Conservation (phyloP, 2,797 vertebrate species). For the Chelidonichthys spinosus region DNA sequence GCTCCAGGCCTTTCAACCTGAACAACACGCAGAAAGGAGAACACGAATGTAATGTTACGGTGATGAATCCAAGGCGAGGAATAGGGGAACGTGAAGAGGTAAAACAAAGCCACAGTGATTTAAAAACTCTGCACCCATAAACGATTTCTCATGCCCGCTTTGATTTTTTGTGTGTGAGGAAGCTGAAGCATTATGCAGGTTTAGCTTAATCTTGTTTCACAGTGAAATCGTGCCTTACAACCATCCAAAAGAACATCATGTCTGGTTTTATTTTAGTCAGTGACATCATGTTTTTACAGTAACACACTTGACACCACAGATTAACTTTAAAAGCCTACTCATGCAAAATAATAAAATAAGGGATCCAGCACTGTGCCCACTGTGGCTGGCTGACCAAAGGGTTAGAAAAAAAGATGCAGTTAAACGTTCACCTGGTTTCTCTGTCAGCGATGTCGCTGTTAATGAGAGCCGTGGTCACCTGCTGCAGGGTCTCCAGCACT, state of each 20-base stretch:
- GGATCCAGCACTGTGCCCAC: neutral
- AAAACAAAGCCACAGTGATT: constrained; percentile 4
- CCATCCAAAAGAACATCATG: constrained; percentile 7
- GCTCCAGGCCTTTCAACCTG: constrained; percentile 97
- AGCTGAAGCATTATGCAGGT: constrained; percentile 19
- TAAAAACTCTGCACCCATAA: constrained; percentile 12
- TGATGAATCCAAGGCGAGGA: neutral
- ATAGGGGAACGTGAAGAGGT: neutral
- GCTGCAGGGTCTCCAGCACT: constrained; percentile 97
- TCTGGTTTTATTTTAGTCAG: constrained; percentile 14
- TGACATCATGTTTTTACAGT: constrained; percentile 19
- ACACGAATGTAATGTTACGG: neutral
- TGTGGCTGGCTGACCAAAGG: neutral
- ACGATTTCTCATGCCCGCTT: neutral
- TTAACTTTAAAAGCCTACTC: constrained; percentile 17
- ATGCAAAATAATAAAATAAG: constrained; percentile 6
- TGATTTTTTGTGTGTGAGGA: constrained; percentile 20
- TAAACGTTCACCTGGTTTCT: constrained; percentile 89
- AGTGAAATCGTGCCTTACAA: constrained; percentile 22
- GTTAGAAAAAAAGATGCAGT: neutral
- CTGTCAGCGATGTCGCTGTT: constrained; percentile 93
- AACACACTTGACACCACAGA: constrained; percentile 22
- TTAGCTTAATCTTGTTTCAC: constrained; percentile 44
- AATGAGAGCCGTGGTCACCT: constrained; percentile 96
- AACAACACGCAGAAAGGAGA: constrained; percentile 1